A percentile compares a stretch with the other conserved stretches of the same genome.
These are phyloP conservation scores for Oreochromis aureus DNA, from an alignment of 2,113 vertebrate species.

Conservation along the genomic window DNA sequence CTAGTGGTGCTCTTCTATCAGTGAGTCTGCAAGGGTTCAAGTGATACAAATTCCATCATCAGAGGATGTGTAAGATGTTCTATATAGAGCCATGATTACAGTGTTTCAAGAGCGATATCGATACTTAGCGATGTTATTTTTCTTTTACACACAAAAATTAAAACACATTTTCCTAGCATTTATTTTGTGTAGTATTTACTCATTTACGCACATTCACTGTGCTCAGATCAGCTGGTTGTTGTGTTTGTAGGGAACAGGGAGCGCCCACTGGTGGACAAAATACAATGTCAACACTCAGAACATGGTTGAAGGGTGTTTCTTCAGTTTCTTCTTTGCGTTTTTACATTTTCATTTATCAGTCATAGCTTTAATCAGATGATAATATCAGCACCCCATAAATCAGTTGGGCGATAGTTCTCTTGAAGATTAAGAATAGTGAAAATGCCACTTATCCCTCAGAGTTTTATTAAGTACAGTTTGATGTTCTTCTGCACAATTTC, in stretches of 20 bases:
- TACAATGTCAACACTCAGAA: neutral
- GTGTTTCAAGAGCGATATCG: neutral
- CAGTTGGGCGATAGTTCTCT: neutral
- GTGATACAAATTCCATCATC: neutral
- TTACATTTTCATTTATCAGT: neutral
- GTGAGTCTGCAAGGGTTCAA: neutral
- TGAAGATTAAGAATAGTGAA: neutral
- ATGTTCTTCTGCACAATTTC: neutral
- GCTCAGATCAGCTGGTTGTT: fast-evolving
- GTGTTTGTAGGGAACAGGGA: neutral
- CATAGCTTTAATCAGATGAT: neutral
- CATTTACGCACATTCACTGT: fast-evolving
- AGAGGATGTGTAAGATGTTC: neutral
- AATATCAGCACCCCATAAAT: neutral
- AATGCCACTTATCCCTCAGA: neutral
- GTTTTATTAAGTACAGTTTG: neutral
- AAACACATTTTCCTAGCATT: neutral
- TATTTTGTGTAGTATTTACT: neutral
- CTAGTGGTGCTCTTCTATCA: neutral
- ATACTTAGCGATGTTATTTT: neutral
- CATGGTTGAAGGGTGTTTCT: neutral
- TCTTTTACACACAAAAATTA: neutral
- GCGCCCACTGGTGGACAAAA: neutral
- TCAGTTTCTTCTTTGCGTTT: neutral
- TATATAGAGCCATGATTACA: neutral